These are phyloP conservation scores for Palythoa heliodiscus DNA, from an alignment of 92 coral and sea anemone species.

Conservation along the genomic window DNA sequence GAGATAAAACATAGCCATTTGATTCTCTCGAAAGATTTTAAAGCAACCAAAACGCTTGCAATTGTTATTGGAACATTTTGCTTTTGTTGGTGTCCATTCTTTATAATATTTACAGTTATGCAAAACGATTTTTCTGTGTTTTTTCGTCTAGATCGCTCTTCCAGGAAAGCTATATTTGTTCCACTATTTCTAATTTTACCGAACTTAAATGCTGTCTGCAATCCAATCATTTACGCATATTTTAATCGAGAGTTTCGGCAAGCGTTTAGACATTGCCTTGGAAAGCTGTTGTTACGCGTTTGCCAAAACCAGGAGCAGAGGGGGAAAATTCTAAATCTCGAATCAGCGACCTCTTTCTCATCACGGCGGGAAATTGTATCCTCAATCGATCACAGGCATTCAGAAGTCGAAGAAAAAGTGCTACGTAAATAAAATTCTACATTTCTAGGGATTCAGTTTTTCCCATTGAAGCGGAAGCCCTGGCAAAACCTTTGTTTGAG, in stretches of 20 bases:
- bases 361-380: constrained; percentile 9
- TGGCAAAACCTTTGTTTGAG: too few species aligned
- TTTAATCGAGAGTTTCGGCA: constrained; percentile 34
- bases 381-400: background rate
- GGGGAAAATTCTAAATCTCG: background rate
- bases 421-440: background rate
- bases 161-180: constrained; percentile 28
- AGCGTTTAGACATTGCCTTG: constrained; percentile 20
- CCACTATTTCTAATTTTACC: constrained; percentile 24
- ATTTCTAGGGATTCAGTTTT: too few species aligned
- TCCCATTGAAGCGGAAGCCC: too few species aligned
- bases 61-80: constrained; percentile 56
- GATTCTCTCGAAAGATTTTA: constrained; percentile 51
- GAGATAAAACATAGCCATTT: constrained; percentile 29
- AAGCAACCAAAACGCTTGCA: constrained; percentile 58
- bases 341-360: background rate
- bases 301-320: background rate
- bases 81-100: constrained; percentile 65
- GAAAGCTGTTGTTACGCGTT: background rate
- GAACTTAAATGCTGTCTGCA: constrained; percentile 32
- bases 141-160: background rate
- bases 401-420: background rate
- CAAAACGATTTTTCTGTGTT: constrained; percentile 43
- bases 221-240: constrained; percentile 39
- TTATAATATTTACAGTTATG: constrained; percentile 44